phyloP scores from a whole-genome alignment of 2,888 invertebrate species.

The Nemotelus pantherinus region DNA sequence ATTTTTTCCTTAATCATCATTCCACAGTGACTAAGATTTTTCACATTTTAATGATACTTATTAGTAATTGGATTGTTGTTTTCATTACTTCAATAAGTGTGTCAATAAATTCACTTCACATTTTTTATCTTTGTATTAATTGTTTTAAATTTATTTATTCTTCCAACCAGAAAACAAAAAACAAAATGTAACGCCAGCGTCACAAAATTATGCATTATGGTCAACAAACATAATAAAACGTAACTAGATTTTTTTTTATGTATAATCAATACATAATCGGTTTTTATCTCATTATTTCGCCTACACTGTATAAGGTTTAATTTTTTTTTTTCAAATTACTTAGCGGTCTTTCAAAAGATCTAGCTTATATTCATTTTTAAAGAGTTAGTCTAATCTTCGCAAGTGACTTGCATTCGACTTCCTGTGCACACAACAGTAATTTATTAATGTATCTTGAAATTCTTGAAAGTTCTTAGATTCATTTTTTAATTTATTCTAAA shows the following conservation, averaged over 20 bases:
- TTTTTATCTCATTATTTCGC: slow-evolving; percentile 23
- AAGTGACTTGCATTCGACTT: neutral
- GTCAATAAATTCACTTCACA: slow-evolving; percentile 14
- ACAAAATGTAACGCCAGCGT: slow-evolving; percentile 54
- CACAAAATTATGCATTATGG: slow-evolving; percentile 47
- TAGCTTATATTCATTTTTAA: slow-evolving; percentile 44
- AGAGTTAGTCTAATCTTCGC: slow-evolving; percentile 37
- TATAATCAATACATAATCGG: too few species aligned
- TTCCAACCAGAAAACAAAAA: slow-evolving; percentile 50
- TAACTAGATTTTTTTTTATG: slow-evolving; percentile 4
- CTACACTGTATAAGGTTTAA: neutral
- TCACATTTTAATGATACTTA: slow-evolving; percentile 32
- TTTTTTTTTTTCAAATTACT: neutral
- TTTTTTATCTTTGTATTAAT: neutral
- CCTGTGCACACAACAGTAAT: too few species aligned
- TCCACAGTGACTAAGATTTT: neutral
- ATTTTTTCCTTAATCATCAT: neutral
- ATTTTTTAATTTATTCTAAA: too few species aligned
- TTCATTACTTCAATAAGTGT: slow-evolving; percentile 18
- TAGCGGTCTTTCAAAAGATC: slow-evolving; percentile 45
- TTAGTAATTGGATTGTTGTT: slow-evolving; percentile 33
- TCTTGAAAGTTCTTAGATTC: too few species aligned
- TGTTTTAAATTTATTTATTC: neutral
- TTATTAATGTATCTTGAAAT: too few species aligned
- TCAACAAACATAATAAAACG: slow-evolving; percentile 28